Evolutionary conservation across 2,888 invertebrate genomes (phyloP), one percentile per base, ranked within the genome.

Genomic region (Eutolmus rufibarbis): DNA sequence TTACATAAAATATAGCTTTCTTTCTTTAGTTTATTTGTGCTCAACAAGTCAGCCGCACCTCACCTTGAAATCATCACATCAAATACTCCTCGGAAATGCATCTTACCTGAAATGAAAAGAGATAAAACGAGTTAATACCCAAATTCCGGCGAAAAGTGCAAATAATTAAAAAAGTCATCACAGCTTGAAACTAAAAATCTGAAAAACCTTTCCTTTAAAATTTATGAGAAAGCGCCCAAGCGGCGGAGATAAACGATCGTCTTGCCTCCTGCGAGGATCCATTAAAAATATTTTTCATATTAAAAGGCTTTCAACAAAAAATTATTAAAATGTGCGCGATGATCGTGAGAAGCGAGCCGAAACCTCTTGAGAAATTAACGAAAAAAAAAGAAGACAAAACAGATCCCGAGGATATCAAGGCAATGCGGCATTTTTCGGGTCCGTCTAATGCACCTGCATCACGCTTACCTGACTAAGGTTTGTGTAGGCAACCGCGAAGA

Each of bases 371-470:
- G n/a, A 76, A 66, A 19, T 19, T 66, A 28, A 66, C 12, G 66
- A 66, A 23, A n/a, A 79, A 79, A 79, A 28, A 28, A 16, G 16
- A 46, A 23, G 23, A 79, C 79, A 16, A 40, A 78, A 28, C 28
- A 14, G 23, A 56, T 81, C 81, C 56, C 66, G 66, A 81, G 81
- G 78, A 66, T 66, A 66, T 40, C 56, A 56, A 40, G 40, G 40
- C 9, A 74, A 23, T 8, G 66, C 84, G 57, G 84, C 84, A 43
- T 28, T 84, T 74, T 74, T 84, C 23, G 12, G 28, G 7, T 28
- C 74, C 31, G 76, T 56, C 34, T 77, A 51, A 51, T 86, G 86
- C 86, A 86, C 86, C 86, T 86, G 86, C 76, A 86, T 56, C 81
- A 51, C 23, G 51, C 28, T 56, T 81, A 81, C 77, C 77, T 56